Evolutionary conservation across 2,113 vertebrate genomes (phyloP).

Genomic region (Circaetus cinerascens): DNA sequence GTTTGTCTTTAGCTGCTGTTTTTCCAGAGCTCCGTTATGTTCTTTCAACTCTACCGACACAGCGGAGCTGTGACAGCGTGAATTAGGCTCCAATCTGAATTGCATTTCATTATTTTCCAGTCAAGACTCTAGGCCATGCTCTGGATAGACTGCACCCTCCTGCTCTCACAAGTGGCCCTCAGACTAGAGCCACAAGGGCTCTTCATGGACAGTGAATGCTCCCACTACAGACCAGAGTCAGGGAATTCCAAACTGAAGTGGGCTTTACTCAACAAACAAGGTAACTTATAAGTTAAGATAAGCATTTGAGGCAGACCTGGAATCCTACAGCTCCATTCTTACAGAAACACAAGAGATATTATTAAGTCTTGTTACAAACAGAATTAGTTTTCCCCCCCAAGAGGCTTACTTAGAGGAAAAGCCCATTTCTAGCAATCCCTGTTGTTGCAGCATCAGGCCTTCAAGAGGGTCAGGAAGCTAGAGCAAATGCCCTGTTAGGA

Average conservation of each 20-base stretch:
- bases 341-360: not conserved
- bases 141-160: not conserved
- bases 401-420: not conserved
- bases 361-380: not conserved
- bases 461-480: not conserved
- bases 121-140: not conserved
- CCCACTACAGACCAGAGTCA: not conserved
- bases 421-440: not conserved
- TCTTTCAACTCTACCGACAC: not conserved
- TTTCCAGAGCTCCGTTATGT: not conserved
- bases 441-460: not conserved
- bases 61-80: not conserved
- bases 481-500: not conserved
- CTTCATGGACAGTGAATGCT: not conserved
- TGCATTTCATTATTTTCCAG: not conserved
- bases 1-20: not conserved
- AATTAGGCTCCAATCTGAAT: not conserved
- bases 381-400: not conserved
- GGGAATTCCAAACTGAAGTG: not conserved
- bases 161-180: not conserved
- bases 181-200: rapidly evolving
- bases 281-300: not conserved
- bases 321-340: not conserved
- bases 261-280: not conserved
- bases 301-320: not conserved